A percentile compares a stretch with the other conserved stretches of the same genome.
Evolutionary conservation across 2,888 invertebrate genomes (phyloP).

Genomic region (Pterostichus madidus): DNA sequence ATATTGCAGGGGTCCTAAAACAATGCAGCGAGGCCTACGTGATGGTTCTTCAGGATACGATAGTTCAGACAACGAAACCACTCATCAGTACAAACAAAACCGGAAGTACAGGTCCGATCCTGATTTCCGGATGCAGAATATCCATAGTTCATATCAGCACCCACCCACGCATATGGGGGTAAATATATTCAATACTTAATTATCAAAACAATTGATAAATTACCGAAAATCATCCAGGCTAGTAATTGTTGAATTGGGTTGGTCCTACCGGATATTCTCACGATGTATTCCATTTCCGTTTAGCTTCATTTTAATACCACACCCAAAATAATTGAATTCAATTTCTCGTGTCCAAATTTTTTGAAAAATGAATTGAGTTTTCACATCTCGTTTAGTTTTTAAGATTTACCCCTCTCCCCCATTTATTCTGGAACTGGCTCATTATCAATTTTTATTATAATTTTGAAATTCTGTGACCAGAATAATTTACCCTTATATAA

Average conservation of each 20-base stretch:
- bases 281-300: too few species aligned
- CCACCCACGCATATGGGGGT: conserved; percentile 53
- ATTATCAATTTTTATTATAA: too few species aligned
- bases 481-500: too few species aligned
- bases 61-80: conserved; percentile 90
- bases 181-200: conserved; percentile 7
- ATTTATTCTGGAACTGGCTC: too few species aligned
- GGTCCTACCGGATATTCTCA: conserved; percentile 11
- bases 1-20: conserved; percentile 78
- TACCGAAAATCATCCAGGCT: neutral
- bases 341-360: too few species aligned
- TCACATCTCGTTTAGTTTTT: too few species aligned
- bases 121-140: conserved; percentile 87
- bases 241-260: neutral
- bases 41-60: conserved; percentile 96
- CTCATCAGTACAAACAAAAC: conserved; percentile 81
- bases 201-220: neutral
- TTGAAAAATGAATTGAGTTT: too few species aligned
- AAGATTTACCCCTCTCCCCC: too few species aligned
- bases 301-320: neutral
- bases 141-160: conserved; percentile 80
- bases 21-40: conserved; percentile 82
- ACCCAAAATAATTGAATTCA: neutral
- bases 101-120: conserved; percentile 92
- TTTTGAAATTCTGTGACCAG: too few species aligned